phyloP scores from a whole-genome alignment of 1,140 invertebrate species.

The Yoshiicerus persimilis region DNA sequence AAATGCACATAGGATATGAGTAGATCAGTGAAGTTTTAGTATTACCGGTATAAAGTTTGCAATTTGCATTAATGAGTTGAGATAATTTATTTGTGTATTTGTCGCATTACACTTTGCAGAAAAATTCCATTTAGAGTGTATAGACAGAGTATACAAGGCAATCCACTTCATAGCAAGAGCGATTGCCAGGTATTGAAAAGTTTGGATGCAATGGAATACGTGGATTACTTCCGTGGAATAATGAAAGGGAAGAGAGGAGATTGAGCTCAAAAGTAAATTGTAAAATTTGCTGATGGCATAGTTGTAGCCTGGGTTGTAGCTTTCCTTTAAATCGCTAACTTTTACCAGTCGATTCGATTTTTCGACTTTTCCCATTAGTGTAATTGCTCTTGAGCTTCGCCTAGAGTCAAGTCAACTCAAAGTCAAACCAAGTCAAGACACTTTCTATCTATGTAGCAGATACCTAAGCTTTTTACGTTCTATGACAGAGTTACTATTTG shows the following conservation, averaged over 20 bases:
- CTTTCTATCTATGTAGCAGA: neutral
- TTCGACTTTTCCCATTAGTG: conserved; percentile 45
- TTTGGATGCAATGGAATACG: neutral
- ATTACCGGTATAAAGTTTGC: no score
- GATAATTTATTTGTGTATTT: no score
- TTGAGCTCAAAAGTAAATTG: neutral
- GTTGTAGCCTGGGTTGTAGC: neutral
- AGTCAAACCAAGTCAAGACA: neutral
- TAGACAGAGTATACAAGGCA: no score
- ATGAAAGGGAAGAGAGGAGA: neutral
- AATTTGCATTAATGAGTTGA: no score
- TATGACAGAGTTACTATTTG: neutral
- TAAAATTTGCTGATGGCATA: neutral
- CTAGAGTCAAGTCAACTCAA: neutral
- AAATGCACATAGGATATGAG: no score
- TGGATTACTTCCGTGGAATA: neutral
- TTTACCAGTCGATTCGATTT: neutral
- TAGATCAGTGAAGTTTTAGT: no score
- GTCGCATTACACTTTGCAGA: no score
- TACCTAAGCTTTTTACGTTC: neutral
- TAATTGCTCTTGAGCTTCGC: conserved; percentile 40
- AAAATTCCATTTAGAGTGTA: no score
- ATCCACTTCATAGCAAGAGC: neutral
- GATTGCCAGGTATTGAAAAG: neutral
- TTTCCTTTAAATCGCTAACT: neutral